Percentiles rank a stretch among this genome's conserved stretches.
phyloP scores from a whole-genome alignment of 2,113 vertebrate species.

The Xyrauchen texanus region DNA sequence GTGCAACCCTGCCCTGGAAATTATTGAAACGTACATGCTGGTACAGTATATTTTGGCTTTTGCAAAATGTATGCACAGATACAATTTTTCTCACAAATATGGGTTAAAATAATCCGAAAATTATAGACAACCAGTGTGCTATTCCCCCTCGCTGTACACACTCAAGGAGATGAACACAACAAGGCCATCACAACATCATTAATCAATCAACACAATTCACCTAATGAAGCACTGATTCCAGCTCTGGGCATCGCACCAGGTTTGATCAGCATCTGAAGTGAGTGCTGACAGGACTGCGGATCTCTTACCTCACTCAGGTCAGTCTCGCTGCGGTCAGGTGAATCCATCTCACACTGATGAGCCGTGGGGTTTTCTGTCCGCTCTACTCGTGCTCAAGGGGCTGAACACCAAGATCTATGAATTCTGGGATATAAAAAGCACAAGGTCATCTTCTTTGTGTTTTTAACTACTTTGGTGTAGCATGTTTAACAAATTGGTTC shows the following conservation, averaged over 20 bases:
- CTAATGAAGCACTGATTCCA: not conserved
- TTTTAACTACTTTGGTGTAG: not conserved
- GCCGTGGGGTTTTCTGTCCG: not conserved
- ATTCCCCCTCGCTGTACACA: no score
- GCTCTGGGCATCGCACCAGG: not conserved
- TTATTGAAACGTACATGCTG: no score
- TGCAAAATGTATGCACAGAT: no score
- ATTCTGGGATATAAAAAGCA: not conserved
- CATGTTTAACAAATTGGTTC: not conserved
- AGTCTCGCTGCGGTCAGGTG: not conserved
- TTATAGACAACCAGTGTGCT: no score
- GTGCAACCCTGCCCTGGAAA: no score
- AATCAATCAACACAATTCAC: not conserved
- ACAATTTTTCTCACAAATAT: no score
- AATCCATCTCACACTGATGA: constrained; percentile 6
- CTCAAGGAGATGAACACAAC: not conserved
- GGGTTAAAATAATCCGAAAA: no score
- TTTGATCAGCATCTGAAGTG: no score
- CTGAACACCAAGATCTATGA: not conserved
- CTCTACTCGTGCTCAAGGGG: not conserved
- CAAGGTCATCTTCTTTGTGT: not conserved
- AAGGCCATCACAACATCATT: not conserved
- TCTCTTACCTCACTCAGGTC: constrained; percentile 1
- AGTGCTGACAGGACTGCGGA: no score
- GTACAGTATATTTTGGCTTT: no score